phyloP scores from a whole-genome alignment of 2,113 vertebrate species.

The Uria lomvia region DNA sequence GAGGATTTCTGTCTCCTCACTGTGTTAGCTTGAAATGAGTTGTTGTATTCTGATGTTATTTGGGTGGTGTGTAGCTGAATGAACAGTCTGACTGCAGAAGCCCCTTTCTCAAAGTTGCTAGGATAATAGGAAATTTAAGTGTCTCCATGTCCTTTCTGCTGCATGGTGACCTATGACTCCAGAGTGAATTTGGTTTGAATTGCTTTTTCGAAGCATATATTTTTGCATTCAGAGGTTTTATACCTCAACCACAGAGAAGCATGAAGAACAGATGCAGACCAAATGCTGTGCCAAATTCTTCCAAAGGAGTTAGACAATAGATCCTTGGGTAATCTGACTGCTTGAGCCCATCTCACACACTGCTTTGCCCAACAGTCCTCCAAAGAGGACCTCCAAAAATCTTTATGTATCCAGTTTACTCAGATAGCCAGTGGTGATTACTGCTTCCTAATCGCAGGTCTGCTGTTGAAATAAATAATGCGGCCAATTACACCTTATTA shows the following conservation, averaged over 20 bases:
- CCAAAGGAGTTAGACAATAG: background rate
- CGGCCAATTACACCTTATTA: background rate
- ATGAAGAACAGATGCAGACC: background rate
- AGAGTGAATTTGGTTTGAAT: background rate
- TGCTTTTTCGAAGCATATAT: background rate
- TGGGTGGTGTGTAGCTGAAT: background rate
- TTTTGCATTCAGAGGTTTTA: background rate
- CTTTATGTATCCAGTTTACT: background rate
- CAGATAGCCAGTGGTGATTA: background rate
- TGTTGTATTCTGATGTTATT: background rate
- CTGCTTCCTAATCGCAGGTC: background rate
- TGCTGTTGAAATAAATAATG: background rate
- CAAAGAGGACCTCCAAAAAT: too few relatives aligned
- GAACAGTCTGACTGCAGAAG: background rate
- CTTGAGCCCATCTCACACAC: background rate
- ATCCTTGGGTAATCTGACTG: background rate
- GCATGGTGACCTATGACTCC: background rate
- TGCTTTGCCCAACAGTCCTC: background rate
- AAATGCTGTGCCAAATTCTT: background rate
- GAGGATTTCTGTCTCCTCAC: background rate
- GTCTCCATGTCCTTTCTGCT: background rate
- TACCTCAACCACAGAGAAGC: background rate
- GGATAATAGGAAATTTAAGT: background rate
- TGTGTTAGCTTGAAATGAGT: background rate
- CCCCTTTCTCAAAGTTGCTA: background rate